Conservation (phyloP, 2,113 vertebrate species). For the Dryoscopus gambensis region DNA sequence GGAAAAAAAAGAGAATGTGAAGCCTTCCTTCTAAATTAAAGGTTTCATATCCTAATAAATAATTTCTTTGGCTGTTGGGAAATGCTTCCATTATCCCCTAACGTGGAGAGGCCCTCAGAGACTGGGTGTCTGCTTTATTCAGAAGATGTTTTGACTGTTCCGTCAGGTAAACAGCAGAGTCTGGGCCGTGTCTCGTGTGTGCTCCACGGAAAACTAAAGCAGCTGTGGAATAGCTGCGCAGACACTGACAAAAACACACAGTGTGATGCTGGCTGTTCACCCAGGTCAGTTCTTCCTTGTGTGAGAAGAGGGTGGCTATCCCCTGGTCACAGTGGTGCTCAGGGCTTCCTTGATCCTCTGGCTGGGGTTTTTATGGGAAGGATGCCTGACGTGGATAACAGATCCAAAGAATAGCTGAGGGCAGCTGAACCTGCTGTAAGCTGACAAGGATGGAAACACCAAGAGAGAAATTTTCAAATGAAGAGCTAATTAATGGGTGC, state of each 20-base stretch:
- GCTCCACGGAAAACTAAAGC: background rate
- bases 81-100: constrained; percentile 47
- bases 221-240: background rate
- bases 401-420: background rate
- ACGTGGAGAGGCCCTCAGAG: background rate
- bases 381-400: fast-evolving
- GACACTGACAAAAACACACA: background rate
- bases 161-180: constrained; percentile 44
- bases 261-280: background rate
- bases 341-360: background rate
- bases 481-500: constrained; percentile 21
- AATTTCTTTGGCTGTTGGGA: constrained; percentile 46
- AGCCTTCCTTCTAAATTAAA: constrained; percentile 62
- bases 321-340: background rate
- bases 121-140: constrained; percentile 29
- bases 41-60: constrained; percentile 63
- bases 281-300: background rate
- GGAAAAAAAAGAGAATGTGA: background rate
- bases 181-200: background rate
- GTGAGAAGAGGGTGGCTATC: background rate
- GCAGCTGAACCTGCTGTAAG: background rate
- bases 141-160: constrained; percentile 55
- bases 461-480: background rate
- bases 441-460: background rate
- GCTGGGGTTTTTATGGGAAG: background rate